Conservation (phyloP, 2,888 invertebrate genomes). For the Muschampia plurimacula region DNA sequence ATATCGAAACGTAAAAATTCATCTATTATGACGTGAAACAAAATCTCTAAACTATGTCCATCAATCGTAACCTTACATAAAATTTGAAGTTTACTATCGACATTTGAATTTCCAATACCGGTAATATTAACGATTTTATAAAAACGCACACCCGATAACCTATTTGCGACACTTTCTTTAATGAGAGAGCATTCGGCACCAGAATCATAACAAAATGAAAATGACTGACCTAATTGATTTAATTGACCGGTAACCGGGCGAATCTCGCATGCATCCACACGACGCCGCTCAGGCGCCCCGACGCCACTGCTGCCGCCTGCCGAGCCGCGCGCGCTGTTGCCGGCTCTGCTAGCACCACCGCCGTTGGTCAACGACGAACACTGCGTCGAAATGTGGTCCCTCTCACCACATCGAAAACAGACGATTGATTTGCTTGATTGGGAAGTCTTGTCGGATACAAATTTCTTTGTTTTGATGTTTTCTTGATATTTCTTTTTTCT, state of each 20-base stretch:
- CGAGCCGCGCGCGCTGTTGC: background rate
- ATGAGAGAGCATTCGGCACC: slow-evolving; percentile 41
- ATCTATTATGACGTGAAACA: background rate
- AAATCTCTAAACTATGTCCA: background rate
- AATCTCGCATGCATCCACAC: slow-evolving; percentile 41
- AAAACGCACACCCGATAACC: slow-evolving; percentile 22
- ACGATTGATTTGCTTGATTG: background rate
- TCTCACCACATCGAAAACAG: background rate
- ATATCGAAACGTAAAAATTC: slow-evolving; percentile 8
- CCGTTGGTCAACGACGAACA: background rate
- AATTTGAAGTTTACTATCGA: slow-evolving; percentile 6
- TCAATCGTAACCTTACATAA: slow-evolving; percentile 1
- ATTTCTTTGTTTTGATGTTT: background rate
- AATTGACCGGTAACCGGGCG: slow-evolving; percentile 35
- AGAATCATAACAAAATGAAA: slow-evolving; percentile 38
- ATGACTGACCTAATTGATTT: slow-evolving; percentile 37
- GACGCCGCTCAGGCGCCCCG: slow-evolving; percentile 29
- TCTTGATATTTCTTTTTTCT: background rate
- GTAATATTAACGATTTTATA: slow-evolving; percentile 15
- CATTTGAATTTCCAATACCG: slow-evolving; percentile 22
- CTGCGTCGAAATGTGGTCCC: background rate
- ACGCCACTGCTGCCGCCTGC: slow-evolving; percentile 5
- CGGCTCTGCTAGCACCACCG: background rate
- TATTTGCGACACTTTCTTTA: slow-evolving; percentile 30
- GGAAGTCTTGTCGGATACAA: background rate